A percentile compares a stretch with the other conserved stretches of the same genome.
These are phyloP conservation scores for Ambastaia sidthimunki DNA, from an alignment of 2,797 vertebrate genomes.

Conservation along the genomic window DNA sequence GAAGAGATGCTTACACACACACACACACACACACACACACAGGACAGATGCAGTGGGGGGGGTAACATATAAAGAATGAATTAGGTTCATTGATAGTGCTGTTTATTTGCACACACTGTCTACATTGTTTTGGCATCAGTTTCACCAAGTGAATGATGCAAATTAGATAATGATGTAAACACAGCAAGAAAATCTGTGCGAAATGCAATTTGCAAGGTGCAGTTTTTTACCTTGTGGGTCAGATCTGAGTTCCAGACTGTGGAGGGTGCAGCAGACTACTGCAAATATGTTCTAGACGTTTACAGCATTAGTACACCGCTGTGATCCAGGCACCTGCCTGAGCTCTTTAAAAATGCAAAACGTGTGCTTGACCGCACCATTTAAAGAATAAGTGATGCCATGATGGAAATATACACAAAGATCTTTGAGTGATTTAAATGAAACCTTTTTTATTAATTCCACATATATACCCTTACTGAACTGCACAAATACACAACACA, in stretches of 20 bases:
- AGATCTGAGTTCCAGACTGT: not conserved
- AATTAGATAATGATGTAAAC: no score
- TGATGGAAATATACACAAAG: not conserved
- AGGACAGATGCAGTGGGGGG: not conserved
- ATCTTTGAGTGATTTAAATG: not conserved
- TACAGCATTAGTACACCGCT: not conserved
- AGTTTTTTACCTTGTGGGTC: not conserved
- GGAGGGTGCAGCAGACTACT: not conserved
- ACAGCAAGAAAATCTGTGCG: not conserved
- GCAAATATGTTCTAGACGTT: not conserved
- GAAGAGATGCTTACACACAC: slow-evolving; percentile 30
- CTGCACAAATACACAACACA: not conserved
- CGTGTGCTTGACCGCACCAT: not conserved
- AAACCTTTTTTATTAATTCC: slow-evolving; percentile 13
- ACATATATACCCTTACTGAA: not conserved
- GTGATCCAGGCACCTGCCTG: not conserved
- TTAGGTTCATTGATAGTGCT: not conserved
- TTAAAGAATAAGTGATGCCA: not conserved
- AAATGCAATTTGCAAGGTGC: not conserved
- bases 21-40: not conserved
- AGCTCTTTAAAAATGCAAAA: not conserved
- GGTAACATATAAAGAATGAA: not conserved
- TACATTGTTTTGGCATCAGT: not conserved
- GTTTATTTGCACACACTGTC: not conserved
- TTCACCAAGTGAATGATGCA: not conserved